Conservation (phyloP, 1,140 invertebrate species). For the Drosophila tristis region DNA sequence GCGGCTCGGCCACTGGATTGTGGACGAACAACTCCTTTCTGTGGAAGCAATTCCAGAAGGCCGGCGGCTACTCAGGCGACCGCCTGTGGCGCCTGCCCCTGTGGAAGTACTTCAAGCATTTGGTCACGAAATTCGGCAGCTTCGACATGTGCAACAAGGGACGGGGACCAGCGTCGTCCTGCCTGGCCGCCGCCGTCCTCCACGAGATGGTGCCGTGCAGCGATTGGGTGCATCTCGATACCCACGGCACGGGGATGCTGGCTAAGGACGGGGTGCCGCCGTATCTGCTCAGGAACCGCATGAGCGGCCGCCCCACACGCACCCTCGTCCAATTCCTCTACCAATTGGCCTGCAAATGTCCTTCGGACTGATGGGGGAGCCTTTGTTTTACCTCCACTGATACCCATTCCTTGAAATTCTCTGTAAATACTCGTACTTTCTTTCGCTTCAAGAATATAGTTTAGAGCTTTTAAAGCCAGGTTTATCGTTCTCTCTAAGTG, state of each 20-base stretch:
- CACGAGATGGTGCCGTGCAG: conserved; percentile 85
- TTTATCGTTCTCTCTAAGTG: conserved; percentile 34
- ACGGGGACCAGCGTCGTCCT: conserved; percentile 85
- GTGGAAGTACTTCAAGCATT: conserved; percentile 90
- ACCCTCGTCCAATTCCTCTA: conserved; percentile 87
- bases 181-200: conserved; percentile 88
- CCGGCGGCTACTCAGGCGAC: conserved; percentile 91
- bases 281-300: conserved; percentile 86
- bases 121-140: conserved; percentile 85
- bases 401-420: too few species aligned
- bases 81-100: conserved; percentile 95
- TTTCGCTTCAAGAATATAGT: not conserved
- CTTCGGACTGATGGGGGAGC: not conserved
- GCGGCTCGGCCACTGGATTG: conserved; percentile 90
- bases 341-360: conserved; percentile 84
- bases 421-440: not conserved
- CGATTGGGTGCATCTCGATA: conserved; percentile 89
- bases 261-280: conserved; percentile 85
- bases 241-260: conserved; percentile 87
- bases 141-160: conserved; percentile 88
- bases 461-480: conserved; percentile 1
- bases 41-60: conserved; percentile 87
- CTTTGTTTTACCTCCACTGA: not conserved
- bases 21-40: conserved; percentile 89
- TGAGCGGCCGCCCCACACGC: conserved; percentile 87